Evolutionary conservation across 2,113 vertebrate species (phyloP), one percentile per base, ranked within the genome.

Genomic region (Oplegnathus fasciatus): DNA sequence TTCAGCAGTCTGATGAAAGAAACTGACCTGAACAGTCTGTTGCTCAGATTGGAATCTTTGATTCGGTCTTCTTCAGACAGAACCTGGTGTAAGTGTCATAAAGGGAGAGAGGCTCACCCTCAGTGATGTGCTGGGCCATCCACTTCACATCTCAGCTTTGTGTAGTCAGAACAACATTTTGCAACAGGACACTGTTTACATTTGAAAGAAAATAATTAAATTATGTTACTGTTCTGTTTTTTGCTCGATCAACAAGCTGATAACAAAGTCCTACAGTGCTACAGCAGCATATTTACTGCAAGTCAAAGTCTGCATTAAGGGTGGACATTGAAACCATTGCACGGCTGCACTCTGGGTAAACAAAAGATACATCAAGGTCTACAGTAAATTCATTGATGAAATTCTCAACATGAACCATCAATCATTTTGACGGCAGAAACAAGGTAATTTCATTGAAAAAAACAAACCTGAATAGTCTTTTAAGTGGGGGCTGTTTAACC

Each of bases 1-100:
- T 72, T 55, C 32, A 82, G 61, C 60, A 14, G 58, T 60, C 64
- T 62, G 46, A 24, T 44, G 40, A 57, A 66, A 69, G 42, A 22
- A 20, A 4, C n/a, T 74, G 30, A 66, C n/a, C 42, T 60, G 9
- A 32, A 34, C 17, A 8, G 30, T 65, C 14, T 78, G 52, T 5
- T n/a, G 28, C 72, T 70, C 17, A 8, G 54, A 14, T 62, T 50
- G 24, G 34, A 15, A n/a, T 44, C 22, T 75, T 46, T 87, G 70
- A 70, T 76, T 40, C 6, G 46, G 48, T 65, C 20, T 69, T 52
- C 57, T 10, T 67, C 26, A 44, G 65, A 70, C 5, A 61, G n/a
- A n/a, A n/a, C n/a, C 1, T 50, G 32, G 22, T 46, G 28, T 58
- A 54, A 64, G 70, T 78, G 46, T n/a, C n/a, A n/a, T n/a, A n/a